Percentiles rank a stretch among this genome's conserved stretches.
Conservation (phyloP, 2,797 vertebrate species). For the Catostomus latipinnis region DNA sequence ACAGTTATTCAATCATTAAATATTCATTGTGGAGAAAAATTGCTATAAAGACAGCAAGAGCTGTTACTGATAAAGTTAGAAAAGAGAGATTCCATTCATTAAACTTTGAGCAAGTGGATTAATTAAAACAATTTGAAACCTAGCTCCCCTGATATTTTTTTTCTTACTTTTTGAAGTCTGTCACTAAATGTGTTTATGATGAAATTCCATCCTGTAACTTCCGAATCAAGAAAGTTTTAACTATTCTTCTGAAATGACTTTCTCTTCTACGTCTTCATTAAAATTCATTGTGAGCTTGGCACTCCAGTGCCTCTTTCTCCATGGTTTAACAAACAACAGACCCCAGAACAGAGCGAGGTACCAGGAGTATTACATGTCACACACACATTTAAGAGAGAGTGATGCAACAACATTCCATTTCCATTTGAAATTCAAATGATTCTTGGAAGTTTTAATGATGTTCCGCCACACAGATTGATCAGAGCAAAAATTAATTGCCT, state of each 20-base stretch:
- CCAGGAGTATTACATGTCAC: slow-evolving; percentile 29
- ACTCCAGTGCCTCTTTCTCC: slow-evolving; percentile 30
- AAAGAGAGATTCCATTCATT: neutral
- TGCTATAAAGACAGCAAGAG: neutral
- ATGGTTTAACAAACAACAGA: slow-evolving; percentile 43
- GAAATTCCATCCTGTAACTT: slow-evolving; percentile 13
- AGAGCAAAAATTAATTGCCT: neutral
- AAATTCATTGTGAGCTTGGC: slow-evolving; percentile 32
- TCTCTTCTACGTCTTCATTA: slow-evolving; percentile 19
- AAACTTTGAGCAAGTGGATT: neutral
- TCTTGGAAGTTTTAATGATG: slow-evolving; percentile 25
- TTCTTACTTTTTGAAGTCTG: slow-evolving; percentile 9
- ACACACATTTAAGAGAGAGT: slow-evolving; percentile 4
- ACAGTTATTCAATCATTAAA: neutral
- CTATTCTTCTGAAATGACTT: slow-evolving; percentile 15
- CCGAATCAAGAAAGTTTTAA: slow-evolving; percentile 35
- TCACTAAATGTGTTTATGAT: neutral
- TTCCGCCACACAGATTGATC: slow-evolving; percentile 1
- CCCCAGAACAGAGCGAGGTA: slow-evolving; percentile 37
- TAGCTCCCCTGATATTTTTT: slow-evolving; percentile 1
- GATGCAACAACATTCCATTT: neutral
- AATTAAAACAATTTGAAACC: slow-evolving; percentile 10
- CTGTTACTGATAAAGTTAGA: neutral
- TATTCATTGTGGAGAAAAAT: neutral
- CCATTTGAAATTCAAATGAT: slow-evolving; percentile 45